These are phyloP conservation scores for Kuschelorhynchus macadamiae DNA, from an alignment of 2,888 invertebrate genomes.

Conservation along the genomic window DNA sequence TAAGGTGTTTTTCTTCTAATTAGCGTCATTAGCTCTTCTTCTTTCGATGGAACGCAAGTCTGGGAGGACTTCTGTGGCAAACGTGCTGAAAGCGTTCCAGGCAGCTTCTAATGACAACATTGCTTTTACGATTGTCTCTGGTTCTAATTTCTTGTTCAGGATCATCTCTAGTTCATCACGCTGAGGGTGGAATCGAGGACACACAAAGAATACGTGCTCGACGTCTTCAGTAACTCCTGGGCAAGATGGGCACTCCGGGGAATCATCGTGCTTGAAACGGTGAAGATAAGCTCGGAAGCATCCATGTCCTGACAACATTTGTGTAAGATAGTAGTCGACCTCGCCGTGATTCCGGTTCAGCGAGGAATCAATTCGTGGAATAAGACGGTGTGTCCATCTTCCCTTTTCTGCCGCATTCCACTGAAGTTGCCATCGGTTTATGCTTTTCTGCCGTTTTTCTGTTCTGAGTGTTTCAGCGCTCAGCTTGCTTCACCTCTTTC, in stretches of 20 bases:
- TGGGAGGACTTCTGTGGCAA: slow-evolving; percentile 10
- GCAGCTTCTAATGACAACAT: slow-evolving; percentile 13
- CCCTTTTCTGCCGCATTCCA: slow-evolving; percentile 6
- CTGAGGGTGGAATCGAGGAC: background rate
- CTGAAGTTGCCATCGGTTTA: background rate
- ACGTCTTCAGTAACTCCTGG: slow-evolving; percentile 10
- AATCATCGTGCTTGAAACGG: slow-evolving; percentile 4
- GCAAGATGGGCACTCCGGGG: slow-evolving; percentile 9
- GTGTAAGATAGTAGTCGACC: slow-evolving; percentile 16
- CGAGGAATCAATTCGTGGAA: slow-evolving; percentile 1
- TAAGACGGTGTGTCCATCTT: slow-evolving; percentile 10
- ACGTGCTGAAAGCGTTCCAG: background rate
- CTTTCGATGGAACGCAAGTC: slow-evolving; percentile 1
- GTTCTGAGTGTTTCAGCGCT: background rate
- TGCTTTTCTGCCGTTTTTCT: slow-evolving; percentile 8
- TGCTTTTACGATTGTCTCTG: slow-evolving; percentile 3
- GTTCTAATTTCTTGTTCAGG: background rate
- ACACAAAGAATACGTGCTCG: slow-evolving; percentile 11
- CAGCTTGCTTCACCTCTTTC: slow-evolving; percentile 2
- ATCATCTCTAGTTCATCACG: background rate
- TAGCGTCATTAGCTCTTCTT: background rate
- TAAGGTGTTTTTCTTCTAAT: too few relatives aligned
- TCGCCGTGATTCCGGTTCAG: slow-evolving; percentile 8
- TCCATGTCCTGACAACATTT: slow-evolving; percentile 8
- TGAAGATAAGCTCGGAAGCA: slow-evolving; percentile 15